These are phyloP conservation scores for Pteronotus mesoamericanus DNA, from an alignment of 2,797 vertebrate species.

Conservation along the genomic window DNA sequence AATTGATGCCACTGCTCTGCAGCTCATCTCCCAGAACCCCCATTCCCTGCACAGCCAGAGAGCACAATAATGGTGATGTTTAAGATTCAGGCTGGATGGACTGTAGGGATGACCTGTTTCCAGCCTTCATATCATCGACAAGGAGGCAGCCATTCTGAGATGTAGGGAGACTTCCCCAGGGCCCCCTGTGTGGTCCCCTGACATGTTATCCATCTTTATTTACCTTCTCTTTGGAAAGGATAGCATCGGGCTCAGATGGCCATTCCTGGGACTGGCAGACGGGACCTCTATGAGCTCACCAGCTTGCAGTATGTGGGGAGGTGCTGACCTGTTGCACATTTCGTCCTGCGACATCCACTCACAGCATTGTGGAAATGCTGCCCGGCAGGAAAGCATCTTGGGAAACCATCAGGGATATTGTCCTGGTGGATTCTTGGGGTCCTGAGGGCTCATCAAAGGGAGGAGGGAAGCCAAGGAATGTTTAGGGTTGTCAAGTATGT, in stretches of 20 bases:
- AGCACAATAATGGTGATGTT: background rate
- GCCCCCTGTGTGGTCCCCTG: no score
- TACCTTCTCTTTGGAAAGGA: background rate
- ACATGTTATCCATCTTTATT: background rate
- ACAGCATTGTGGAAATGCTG: background rate
- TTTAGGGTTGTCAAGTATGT: background rate
- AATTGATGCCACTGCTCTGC: background rate
- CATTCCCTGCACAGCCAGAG: background rate
- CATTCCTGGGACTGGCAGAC: background rate
- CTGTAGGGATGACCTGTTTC: background rate
- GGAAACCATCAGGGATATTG: background rate
- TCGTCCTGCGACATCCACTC: rapidly evolving
- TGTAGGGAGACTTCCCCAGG: background rate
- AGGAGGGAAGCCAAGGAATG: background rate
- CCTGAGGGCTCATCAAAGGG: background rate
- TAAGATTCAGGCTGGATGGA: background rate
- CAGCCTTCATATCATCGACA: background rate
- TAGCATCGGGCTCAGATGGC: background rate
- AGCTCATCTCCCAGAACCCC: background rate
- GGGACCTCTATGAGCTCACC: background rate
- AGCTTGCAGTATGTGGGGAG: background rate
- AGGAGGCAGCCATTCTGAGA: background rate
- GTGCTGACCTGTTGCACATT: rapidly evolving
- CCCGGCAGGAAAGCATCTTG: background rate
- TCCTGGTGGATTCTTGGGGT: background rate